phyloP scores from a whole-genome alignment of 2,888 invertebrate genomes.

The Cybosia mesomella region DNA sequence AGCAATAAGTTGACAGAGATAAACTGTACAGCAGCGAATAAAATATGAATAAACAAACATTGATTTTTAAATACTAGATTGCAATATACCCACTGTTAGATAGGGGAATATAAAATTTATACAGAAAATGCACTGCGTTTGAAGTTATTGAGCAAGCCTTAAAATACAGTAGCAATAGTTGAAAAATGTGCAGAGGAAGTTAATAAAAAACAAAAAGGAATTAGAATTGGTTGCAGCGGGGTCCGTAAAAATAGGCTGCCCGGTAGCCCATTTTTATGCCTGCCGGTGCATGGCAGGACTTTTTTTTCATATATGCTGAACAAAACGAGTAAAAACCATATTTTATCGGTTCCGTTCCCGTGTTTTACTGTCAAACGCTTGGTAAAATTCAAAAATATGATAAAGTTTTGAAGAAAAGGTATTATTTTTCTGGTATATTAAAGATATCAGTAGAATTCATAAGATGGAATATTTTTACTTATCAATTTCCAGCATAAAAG shows the following conservation, averaged over 20 bases:
- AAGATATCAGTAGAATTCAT: background rate
- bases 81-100: background rate
- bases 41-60: background rate
- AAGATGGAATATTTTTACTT: background rate
- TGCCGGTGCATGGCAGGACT: background rate
- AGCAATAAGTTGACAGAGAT: no score
- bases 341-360: background rate
- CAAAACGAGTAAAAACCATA: background rate
- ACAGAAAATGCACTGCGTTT: background rate
- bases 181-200: background rate
- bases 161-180: background rate
- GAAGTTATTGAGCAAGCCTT: background rate
- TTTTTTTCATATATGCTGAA: background rate
- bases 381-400: background rate
- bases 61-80: background rate
- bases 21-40: no score
- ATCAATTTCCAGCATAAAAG: background rate
- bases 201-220: background rate
- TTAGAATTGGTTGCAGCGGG: background rate
- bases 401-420: background rate
- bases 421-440: background rate
- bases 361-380: background rate
- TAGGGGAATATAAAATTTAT: background rate
- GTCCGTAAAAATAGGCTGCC: background rate
- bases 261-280: no score